These are phyloP conservation scores for Asarcornis scutulata DNA, from an alignment of 2,113 vertebrate genomes.

Conservation along the genomic window DNA sequence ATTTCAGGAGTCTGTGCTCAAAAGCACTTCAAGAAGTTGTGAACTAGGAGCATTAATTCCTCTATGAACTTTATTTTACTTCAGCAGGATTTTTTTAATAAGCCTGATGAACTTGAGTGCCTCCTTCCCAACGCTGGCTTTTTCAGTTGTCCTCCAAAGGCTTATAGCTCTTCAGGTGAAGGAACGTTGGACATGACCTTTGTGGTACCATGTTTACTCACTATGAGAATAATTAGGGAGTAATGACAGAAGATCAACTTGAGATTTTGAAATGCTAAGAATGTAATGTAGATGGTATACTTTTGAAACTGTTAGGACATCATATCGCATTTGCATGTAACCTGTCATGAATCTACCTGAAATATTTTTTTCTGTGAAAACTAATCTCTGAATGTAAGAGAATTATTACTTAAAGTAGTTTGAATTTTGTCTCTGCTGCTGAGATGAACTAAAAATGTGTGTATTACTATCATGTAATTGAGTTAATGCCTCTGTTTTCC, in stretches of 20 bases:
- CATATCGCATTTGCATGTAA: background rate
- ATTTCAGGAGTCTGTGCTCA: constrained; percentile 50
- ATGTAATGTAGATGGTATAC: background rate
- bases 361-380: background rate
- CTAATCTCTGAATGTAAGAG: background rate
- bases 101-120: constrained; percentile 41
- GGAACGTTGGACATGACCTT: background rate
- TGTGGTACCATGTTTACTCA: constrained; percentile 12
- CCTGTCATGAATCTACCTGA: background rate
- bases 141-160: constrained; percentile 20
- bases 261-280: background rate
- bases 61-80: constrained; percentile 40
- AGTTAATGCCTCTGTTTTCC: background rate
- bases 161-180: background rate
- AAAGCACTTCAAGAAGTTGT: background rate
- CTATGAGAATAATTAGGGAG: background rate
- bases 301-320: background rate
- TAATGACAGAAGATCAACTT: constrained; percentile 4
- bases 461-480: background rate
- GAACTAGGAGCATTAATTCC: background rate
- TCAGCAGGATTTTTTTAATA: constrained; percentile 45
- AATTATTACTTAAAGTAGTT: constrained; percentile 54
- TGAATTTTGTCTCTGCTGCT: constrained; percentile 61
- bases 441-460: constrained; percentile 55
- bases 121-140: background rate